Conservation (phyloP, 2,113 vertebrate genomes). For the Leptobrachium leishanense region DNA sequence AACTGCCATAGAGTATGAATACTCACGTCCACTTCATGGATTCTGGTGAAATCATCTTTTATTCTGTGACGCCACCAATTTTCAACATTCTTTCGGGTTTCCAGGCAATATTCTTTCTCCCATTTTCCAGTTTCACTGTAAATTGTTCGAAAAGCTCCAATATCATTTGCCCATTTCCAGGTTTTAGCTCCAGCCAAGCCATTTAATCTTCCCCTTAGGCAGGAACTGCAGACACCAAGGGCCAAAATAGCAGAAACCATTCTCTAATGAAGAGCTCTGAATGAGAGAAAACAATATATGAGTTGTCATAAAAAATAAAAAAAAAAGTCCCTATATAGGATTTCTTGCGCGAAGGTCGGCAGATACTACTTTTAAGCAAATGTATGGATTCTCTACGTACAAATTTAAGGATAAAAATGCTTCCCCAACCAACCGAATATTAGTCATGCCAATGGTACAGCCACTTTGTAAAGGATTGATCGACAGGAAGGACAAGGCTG, state of each 20-base stretch:
- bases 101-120: conserved; percentile 77
- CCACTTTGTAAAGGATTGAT: no score
- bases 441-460: no score
- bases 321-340: no score
- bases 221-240: conserved; percentile 56
- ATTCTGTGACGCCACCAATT: conserved; percentile 83
- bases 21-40: conserved; percentile 73
- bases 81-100: conserved; percentile 84
- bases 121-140: conserved; percentile 87
- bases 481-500: no score
- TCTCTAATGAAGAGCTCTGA: conserved; percentile 38
- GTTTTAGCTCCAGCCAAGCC: conserved; percentile 20
- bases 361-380: no score
- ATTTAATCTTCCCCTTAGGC: conserved; percentile 53
- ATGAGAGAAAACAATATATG: background rate
- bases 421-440: no score
- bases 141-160: conserved; percentile 63
- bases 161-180: conserved; percentile 51
- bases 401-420: no score
- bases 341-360: no score
- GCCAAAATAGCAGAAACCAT: conserved; percentile 66
- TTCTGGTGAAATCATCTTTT: conserved; percentile 72
- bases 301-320: no score
- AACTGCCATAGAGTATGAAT: background rate
- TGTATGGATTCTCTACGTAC: no score